Evolutionary conservation across 1,140 invertebrate genomes (phyloP).

Genomic region (Ditylenchus dipsaci): DNA sequence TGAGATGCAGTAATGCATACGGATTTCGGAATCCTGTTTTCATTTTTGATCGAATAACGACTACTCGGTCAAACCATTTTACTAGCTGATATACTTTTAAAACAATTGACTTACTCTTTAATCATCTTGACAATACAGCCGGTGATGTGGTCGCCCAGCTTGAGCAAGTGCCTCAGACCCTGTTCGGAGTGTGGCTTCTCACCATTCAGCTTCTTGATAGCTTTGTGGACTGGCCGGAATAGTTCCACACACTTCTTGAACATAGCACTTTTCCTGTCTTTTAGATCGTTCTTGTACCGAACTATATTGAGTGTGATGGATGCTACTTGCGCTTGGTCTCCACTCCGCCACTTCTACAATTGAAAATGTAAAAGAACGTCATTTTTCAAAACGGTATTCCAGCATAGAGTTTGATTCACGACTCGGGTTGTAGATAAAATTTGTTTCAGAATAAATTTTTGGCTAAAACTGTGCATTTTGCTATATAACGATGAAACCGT

Average conservation of each 20-base stretch:
- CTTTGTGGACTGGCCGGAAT: constrained; percentile 45
- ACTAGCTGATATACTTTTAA: not conserved
- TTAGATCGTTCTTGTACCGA: constrained; percentile 16
- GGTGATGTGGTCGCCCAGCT: constrained; percentile 43
- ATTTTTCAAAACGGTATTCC: no score
- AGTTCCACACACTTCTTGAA: constrained; percentile 50
- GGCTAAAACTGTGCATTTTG: no score
- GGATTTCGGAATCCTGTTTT: no score
- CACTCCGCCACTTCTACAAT: constrained; percentile 14
- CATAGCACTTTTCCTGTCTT: constrained; percentile 26
- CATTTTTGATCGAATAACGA: no score
- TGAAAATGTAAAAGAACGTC: not conserved
- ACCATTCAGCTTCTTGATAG: constrained; percentile 47
- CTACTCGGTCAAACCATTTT: no score
- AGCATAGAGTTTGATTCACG: no score
- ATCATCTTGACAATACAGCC: constrained; percentile 19
- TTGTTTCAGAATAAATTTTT: no score
- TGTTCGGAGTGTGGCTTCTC: constrained; percentile 14
- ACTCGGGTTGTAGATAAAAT: no score
- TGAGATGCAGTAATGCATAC: no score
- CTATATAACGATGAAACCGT: not conserved
- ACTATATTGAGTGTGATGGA: not conserved
- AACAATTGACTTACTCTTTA: constrained; percentile 16
- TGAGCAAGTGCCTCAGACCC: constrained; percentile 33
- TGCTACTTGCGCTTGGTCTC: not conserved